Base-by-base conservation (phyloP, 2,113 vertebrate genomes). In the Sinosuthora webbiana region DNA sequence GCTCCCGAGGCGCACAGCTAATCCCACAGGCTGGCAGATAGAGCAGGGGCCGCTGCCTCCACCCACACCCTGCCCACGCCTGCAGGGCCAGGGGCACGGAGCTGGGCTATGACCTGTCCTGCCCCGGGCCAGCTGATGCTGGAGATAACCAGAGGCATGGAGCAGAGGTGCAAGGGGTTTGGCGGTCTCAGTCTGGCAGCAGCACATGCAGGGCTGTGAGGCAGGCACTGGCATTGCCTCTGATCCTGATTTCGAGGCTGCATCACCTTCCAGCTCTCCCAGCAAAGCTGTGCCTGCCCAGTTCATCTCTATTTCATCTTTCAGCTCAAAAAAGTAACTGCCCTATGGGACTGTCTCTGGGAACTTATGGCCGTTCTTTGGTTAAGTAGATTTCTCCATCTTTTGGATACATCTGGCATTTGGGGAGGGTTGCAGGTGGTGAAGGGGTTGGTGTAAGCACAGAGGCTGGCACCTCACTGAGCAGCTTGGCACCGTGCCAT, bases 21-120 rank as follows among this genome's bases (percentile, higher is more conserved):
- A 96, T 97, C 95, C 94, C 75, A 75, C n/a, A 37, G 89, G 37
- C 71, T 86, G 89, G 37, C 53, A 86, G 75, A 62, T 31, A 91
- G 82, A 64, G 68, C 70, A 82, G 91, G 92, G 59, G 65, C 31
- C 0, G 16, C 75, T 86, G 57, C 90, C 44, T 76, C 70, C 70
- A 75, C 77, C 68, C 83, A 87, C 94, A 42, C 30, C 52, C 81
- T 62, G 45, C 85, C 80, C 9, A 10, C 0, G 0, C n/a, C 2
- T 0, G 2, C 59, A 27, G 55, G 65, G 39, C 39, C 65, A 6
- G 56, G 75, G 41, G 42, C 57, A 53, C 1, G 0, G 6, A 56
- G 55, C 27, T 57, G 69, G 57, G 82, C 77, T 2, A 1, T 22
- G 55, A 71, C 56, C 53, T 25, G 56, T 88, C 23, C 70, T 85